Base-by-base conservation (phyloP, 1,140 invertebrate species). In the Anadara kagoshimensis region DNA sequence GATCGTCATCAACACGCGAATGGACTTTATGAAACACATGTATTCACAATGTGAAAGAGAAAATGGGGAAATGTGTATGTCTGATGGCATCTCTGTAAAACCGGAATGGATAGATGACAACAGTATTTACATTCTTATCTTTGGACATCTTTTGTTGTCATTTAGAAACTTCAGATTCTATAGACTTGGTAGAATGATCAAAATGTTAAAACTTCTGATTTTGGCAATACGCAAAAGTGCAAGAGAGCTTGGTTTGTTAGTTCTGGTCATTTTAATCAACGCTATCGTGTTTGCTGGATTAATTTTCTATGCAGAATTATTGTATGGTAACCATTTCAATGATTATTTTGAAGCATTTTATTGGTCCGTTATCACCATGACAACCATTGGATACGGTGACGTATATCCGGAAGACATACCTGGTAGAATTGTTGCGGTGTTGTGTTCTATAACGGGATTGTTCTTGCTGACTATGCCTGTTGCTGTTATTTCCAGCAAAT, bases 351-450 rank as follows among this genome's bases (percentile, higher is more conserved):
- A 96, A 62, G 96, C 96, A 18, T 90, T 98, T 62, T 98, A 96
- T 96, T 98, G 96, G 96, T 96, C 96, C 18, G 91, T 98, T 86
- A 96, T 98, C 74, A 98, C 97, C 53, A 98, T 98, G 96, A 98
- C 97, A 74, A 98, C 97, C 0, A 97, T 98, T 26, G 97, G 97
- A 26, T 98, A 98, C 86, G 97, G 83, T 12, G 83, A 85, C 47
- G 63, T 63, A 1, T 68, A 74, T 36, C 83, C 83, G 3, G 61
- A 66, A n/a, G 69, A 72, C 1, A 62, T 20, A n/a, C 0, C 63
- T 62, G 97, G 96, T 58, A 97, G 97, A 95, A 96, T 98, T 86
- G 95, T 98, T 54, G 96, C 96, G 76, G 95, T 96, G 11, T 91
- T 98, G 3, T 98, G 97, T 91, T 96, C 96, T 56, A 91, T 98